Conservation (phyloP, 2,888 invertebrate genomes). For the Tridacna gigas region DNA sequence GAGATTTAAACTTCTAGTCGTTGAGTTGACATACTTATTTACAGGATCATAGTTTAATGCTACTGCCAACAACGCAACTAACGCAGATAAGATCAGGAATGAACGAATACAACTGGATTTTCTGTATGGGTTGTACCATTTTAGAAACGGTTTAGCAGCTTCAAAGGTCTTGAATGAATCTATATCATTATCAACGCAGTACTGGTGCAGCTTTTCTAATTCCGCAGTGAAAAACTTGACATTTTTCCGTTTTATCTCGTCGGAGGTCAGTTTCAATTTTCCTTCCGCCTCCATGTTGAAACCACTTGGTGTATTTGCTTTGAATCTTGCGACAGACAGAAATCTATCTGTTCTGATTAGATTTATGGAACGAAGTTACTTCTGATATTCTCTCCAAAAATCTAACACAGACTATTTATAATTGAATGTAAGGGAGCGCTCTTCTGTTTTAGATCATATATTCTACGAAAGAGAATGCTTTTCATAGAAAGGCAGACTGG, state of each 20-base stretch:
- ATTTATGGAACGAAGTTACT: too few relatives aligned
- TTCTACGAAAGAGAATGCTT: too few relatives aligned
- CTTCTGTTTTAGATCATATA: too few relatives aligned
- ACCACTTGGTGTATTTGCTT: background rate
- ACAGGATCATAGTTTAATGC: background rate
- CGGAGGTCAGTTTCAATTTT: too few relatives aligned
- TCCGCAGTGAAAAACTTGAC: background rate
- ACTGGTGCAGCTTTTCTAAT: slow-evolving; percentile 9
- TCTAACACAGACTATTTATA: too few relatives aligned
- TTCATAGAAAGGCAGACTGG: too few relatives aligned
- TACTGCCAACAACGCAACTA: background rate
- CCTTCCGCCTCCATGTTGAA: background rate
- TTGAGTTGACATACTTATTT: background rate
- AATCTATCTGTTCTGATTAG: too few relatives aligned
- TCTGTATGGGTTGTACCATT: background rate
- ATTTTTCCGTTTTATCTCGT: background rate
- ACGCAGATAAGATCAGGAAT: background rate
- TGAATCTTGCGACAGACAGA: background rate
- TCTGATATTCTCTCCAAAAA: too few relatives aligned
- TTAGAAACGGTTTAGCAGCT: slow-evolving; percentile 7
- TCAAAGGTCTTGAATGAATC: background rate
- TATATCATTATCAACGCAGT: slow-evolving; percentile 10
- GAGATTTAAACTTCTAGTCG: background rate
- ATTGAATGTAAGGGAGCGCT: too few relatives aligned
- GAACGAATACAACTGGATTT: background rate